phyloP scores from a whole-genome alignment of 1,140 invertebrate genomes.

The Habropoda laboriosa region DNA sequence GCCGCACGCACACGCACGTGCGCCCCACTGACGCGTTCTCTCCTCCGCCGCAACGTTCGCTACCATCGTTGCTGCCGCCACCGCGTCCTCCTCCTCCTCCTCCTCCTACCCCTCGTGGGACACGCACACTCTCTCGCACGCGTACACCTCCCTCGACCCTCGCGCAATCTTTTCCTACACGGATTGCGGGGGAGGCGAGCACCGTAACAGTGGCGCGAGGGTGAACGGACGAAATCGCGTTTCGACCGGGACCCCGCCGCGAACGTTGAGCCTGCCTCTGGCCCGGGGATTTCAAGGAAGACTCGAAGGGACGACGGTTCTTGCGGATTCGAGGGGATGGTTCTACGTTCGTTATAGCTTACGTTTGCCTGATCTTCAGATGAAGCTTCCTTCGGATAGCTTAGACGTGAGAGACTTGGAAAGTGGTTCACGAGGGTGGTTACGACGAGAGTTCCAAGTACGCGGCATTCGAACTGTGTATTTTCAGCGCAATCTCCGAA shows the following conservation, averaged over 20 bases:
- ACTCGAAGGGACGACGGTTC: background rate
- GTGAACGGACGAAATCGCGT: background rate
- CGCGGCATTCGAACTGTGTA: too few species aligned
- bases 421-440: too few species aligned
- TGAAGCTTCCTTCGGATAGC: too few species aligned
- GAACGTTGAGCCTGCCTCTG: background rate
- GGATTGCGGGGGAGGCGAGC: slow-evolving; percentile 7
- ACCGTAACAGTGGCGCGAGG: background rate
- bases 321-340: too few species aligned
- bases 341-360: too few species aligned
- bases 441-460: too few species aligned
- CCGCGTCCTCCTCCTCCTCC: background rate
- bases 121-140: background rate
- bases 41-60: too few species aligned
- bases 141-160: slow-evolving; percentile 11
- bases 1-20: slow-evolving; percentile 8
- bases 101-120: background rate
- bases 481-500: too few species aligned
- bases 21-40: background rate
- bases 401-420: too few species aligned
- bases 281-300: background rate
- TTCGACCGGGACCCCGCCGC: background rate
- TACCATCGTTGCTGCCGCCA: background rate
- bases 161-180: slow-evolving; percentile 18
- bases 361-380: too few species aligned